Conservation (phyloP, 2,888 invertebrate genomes). For the Glomeris marginata region DNA sequence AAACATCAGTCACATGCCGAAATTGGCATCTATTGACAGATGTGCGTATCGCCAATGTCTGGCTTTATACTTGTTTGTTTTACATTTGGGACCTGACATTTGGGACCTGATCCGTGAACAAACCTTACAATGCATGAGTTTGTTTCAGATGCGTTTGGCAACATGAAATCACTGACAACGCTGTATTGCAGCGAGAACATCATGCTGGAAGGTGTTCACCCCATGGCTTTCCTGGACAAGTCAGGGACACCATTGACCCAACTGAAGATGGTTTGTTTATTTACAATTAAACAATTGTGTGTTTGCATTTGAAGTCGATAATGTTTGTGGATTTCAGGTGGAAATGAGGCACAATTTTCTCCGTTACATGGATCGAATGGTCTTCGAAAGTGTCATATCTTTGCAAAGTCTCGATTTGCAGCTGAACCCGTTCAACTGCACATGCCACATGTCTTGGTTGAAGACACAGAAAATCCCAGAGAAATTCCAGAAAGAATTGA, state of each 20-base stretch:
- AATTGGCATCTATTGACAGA: conserved; percentile 4
- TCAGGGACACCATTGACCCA: neutral
- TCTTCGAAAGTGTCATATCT: conserved; percentile 4
- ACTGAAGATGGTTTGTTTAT: neutral
- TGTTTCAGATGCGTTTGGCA: neutral
- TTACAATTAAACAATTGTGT: no score
- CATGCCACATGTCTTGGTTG: conserved; percentile 9
- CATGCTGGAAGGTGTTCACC: no score
- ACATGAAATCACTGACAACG: no score
- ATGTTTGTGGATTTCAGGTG: neutral
- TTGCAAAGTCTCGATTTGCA: conserved; percentile 1
- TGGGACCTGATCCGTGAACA: neutral
- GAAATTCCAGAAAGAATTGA: no score
- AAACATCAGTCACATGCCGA: neutral
- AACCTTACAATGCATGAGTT: neutral
- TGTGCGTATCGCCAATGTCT: conserved; percentile 1
- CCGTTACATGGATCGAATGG: neutral
- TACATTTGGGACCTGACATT: neutral
- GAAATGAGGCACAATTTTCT: conserved; percentile 7
- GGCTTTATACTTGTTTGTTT: conserved; percentile 2
- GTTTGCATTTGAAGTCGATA: no score
- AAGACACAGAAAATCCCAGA: neutral
- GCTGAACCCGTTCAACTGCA: conserved; percentile 7
- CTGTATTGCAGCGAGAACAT: no score
- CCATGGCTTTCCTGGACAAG: neutral